A percentile compares a stretch with the other conserved stretches of the same genome.
Conservation (phyloP, 1,140 invertebrate species). For the Panonychus citri region DNA sequence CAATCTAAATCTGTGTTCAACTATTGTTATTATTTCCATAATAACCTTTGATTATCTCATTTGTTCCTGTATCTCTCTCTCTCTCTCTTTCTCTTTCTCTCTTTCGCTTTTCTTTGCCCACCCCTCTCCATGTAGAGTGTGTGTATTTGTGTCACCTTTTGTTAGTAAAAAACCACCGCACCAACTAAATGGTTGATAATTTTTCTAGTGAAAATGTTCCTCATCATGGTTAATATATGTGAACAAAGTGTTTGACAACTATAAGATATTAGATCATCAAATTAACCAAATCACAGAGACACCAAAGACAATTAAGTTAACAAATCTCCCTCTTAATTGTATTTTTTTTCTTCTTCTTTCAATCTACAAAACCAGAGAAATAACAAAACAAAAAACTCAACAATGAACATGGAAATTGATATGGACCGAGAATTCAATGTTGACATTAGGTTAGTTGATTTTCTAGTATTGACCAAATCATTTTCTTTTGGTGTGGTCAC, state of each 20-base stretch:
- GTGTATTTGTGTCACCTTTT: neutral
- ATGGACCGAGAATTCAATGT: neutral
- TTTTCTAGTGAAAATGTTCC: neutral
- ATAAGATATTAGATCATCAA: neutral
- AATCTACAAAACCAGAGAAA: neutral
- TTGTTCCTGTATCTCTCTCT: too few species aligned
- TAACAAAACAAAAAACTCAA: neutral
- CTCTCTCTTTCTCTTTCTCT: neutral
- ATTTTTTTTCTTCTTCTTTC: too few species aligned
- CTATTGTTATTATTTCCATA: too few species aligned
- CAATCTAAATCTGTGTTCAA: neutral
- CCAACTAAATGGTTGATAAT: neutral
- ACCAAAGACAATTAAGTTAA: neutral
- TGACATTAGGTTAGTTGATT: neutral
- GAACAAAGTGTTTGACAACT: neutral
- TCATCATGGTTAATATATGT: neutral
- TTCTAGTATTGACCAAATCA: neutral
- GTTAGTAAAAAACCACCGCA: neutral
- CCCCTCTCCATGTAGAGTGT: neutral
- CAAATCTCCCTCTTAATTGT: too few species aligned
- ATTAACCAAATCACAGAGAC: neutral
- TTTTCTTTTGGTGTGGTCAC: too few species aligned
- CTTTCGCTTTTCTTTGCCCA: neutral
- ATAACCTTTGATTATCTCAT: too few species aligned
- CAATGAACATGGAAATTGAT: neutral